Evolutionary conservation across 1,140 invertebrate species (phyloP).

Genomic region (Helicoverpa armigera): DNA sequence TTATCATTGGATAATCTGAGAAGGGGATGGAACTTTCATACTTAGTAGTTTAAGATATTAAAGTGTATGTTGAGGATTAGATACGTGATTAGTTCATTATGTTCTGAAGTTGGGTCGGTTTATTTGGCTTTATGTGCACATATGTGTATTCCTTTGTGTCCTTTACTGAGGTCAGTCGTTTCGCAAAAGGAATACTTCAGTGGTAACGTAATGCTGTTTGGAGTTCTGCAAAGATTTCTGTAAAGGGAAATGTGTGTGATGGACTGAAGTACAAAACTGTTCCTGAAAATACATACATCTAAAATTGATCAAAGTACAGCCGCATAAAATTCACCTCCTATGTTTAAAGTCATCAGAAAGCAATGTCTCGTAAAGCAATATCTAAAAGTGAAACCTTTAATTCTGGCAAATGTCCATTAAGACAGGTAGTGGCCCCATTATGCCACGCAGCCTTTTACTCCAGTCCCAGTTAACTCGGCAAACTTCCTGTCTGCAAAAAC

Average conservation of each 20-base stretch:
- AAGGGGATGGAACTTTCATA: conserved; percentile 61
- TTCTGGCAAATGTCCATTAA: conserved; percentile 9
- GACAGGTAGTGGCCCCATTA: not conserved
- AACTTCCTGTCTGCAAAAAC: conserved; percentile 30
- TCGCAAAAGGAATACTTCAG: not conserved
- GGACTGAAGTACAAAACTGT: no score
- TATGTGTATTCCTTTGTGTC: not conserved
- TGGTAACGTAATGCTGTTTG: no score
- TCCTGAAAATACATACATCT: no score
- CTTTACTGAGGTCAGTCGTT: not conserved
- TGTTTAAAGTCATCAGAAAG: no score
- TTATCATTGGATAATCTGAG: conserved; percentile 79
- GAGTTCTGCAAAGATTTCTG: no score
- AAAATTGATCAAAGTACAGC: no score
- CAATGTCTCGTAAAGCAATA: no score
- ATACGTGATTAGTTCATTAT: conserved; percentile 38
- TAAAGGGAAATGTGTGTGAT: no score
- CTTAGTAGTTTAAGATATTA: conserved; percentile 63
- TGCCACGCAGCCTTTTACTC: not conserved
- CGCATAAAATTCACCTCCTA: no score
- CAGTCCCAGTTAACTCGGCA: conserved; percentile 21
- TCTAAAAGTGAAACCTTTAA: not conserved
- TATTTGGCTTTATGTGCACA: not conserved
- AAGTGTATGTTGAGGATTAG: conserved; percentile 49
- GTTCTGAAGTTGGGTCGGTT: conserved; percentile 8